Evolutionary conservation across 2,888 invertebrate species (phyloP).

Genomic region (Drosophila conformis): DNA sequence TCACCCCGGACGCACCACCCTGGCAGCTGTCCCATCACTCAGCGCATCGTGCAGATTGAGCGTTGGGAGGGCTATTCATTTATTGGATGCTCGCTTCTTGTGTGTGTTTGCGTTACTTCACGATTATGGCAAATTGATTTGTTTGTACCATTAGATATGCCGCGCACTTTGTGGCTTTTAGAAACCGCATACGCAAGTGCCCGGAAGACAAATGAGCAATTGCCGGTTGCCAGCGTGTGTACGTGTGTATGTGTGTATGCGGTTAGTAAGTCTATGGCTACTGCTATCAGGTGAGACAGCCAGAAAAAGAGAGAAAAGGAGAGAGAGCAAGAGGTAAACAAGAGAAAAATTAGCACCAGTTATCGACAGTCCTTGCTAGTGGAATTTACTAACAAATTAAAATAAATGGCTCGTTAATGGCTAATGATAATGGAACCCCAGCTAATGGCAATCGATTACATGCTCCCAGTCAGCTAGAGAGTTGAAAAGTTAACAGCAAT

Average conservation of each 20-base stretch:
- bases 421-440: constrained; percentile 11
- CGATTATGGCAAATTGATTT: constrained; percentile 77
- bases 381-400: constrained; percentile 18
- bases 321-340: neutral
- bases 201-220: constrained; percentile 70
- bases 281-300: constrained; percentile 7
- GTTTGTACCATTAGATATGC: constrained; percentile 54
- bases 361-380: constrained; percentile 30
- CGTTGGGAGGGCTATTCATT: neutral
- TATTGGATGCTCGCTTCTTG: neutral
- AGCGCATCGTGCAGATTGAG: constrained; percentile 11
- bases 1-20: constrained; percentile 17
- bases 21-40: constrained; percentile 40
- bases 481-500: constrained; percentile 8
- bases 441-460: constrained; percentile 32
- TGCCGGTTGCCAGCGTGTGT: constrained; percentile 42
- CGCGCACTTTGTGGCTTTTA: constrained; percentile 72
- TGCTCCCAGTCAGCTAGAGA: neutral
- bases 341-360: constrained; percentile 29
- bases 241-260: constrained; percentile 6
- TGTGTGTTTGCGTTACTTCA: constrained; percentile 34
- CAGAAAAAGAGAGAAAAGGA: neutral
- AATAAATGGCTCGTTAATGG: constrained; percentile 43
- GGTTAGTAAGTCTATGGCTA: constrained; percentile 4
- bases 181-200: constrained; percentile 51